A percentile compares a stretch with the other conserved stretches of the same genome.
These are phyloP conservation scores for Lasioglossum malachurum DNA, from an alignment of 2,888 invertebrate genomes.

Conservation along the genomic window DNA sequence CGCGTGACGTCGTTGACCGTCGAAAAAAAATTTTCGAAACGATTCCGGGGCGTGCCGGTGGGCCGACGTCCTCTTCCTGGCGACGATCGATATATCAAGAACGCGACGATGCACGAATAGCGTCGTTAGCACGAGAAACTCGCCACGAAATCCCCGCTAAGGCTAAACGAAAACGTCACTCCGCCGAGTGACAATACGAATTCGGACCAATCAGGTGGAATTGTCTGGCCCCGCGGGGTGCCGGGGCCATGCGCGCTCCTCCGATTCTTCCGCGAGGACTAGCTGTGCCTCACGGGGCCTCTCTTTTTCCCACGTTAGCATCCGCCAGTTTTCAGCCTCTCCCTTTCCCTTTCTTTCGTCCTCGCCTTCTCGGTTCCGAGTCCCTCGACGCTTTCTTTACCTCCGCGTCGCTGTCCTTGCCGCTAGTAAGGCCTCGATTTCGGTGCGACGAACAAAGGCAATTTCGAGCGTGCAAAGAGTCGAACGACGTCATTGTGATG, in stretches of 20 bases:
- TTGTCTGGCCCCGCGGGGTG: constrained; percentile 81
- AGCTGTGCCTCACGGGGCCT: constrained; percentile 39
- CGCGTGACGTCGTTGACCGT: not conserved
- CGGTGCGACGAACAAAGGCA: constrained; percentile 57
- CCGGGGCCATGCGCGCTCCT: constrained; percentile 57
- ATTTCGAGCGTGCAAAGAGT: constrained; percentile 50
- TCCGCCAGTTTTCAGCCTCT: constrained; percentile 57
- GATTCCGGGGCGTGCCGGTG: constrained; percentile 58
- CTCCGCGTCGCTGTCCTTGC: constrained; percentile 19
- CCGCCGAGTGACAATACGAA: constrained; percentile 74
- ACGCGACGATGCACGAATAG: constrained; percentile 71
- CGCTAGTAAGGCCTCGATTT: constrained; percentile 45
- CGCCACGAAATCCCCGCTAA: constrained; percentile 66
- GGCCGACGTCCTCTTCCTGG: constrained; percentile 30
- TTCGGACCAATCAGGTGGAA: constrained; percentile 83
- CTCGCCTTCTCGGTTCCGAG: not conserved
- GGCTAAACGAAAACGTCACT: constrained; percentile 69
- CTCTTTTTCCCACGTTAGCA: constrained; percentile 78
- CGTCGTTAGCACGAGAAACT: constrained; percentile 72
- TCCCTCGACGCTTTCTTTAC: not conserved
- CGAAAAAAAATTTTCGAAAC: constrained; percentile 33
- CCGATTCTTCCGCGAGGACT: constrained; percentile 60
- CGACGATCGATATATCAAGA: constrained; percentile 74
- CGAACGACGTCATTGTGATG: constrained; percentile 9
- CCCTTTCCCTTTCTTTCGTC: not conserved